A percentile compares a stretch with the other conserved stretches of the same genome.
Evolutionary conservation across 1,140 invertebrate genomes (phyloP).

Genomic region (Luehdorfia chinensis): DNA sequence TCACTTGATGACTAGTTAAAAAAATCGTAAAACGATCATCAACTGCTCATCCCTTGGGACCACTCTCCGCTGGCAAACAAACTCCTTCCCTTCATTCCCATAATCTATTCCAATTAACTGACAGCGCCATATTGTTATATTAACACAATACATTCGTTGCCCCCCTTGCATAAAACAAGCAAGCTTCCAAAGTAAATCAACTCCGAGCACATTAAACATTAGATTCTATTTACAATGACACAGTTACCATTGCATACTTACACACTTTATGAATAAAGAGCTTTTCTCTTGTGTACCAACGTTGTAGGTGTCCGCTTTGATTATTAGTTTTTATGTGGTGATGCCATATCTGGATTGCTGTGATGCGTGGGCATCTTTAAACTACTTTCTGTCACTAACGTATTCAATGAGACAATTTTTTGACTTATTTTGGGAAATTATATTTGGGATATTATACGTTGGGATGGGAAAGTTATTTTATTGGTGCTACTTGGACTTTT

Average conservation of each 20-base stretch:
- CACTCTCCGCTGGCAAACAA: constrained; percentile 38
- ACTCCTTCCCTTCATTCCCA: constrained; percentile 69
- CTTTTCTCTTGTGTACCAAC: constrained; percentile 14
- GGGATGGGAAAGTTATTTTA: too few species aligned
- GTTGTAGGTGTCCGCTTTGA: constrained; percentile 15
- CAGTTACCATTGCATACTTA: constrained; percentile 1
- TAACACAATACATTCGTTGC: constrained; percentile 68
- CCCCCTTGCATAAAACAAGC: constrained; percentile 31
- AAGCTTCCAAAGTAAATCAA: neutral
- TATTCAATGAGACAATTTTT: too few species aligned
- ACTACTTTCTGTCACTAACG: too few species aligned
- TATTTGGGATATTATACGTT: too few species aligned
- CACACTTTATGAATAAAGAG: constrained; percentile 14
- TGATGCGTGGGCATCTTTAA: too few species aligned
- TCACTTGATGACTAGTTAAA: constrained; percentile 74
- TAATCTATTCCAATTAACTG: constrained; percentile 77
- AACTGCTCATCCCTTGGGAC: constrained; percentile 51
- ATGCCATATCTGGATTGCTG: neutral
- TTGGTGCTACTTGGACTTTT: too few species aligned
- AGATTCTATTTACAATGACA: constrained; percentile 1
- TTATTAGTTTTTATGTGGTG: constrained; percentile 15
- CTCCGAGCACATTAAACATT: neutral
- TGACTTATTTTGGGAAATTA: too few species aligned
- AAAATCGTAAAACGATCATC: constrained; percentile 56
- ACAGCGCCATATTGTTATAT: constrained; percentile 75